Percentiles rank a stretch among this genome's conserved stretches.
These are phyloP conservation scores for Apamea monoglypha DNA, from an alignment of 2,888 invertebrate species.

Conservation along the genomic window DNA sequence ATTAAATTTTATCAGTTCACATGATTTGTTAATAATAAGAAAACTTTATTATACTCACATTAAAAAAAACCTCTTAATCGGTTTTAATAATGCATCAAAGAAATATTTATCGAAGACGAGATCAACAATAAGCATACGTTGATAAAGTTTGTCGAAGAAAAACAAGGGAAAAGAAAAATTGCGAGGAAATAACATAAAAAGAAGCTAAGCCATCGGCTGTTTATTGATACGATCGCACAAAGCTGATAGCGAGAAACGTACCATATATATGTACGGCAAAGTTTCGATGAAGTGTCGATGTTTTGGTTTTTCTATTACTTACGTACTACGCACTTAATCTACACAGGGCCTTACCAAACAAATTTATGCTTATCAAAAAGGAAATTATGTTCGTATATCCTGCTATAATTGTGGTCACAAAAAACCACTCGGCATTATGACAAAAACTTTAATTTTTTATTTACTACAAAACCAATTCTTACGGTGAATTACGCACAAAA, in stretches of 20 bases:
- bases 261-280: neutral
- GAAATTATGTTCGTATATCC: constrained; percentile 20
- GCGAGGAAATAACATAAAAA: constrained; percentile 44
- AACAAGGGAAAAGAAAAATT: constrained; percentile 40
- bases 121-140: constrained; percentile 10
- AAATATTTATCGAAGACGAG: constrained; percentile 26
- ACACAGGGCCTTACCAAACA: constrained; percentile 8
- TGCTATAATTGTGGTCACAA: constrained; percentile 30
- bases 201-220: constrained; percentile 24
- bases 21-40: neutral
- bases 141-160: constrained; percentile 13
- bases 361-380: constrained; percentile 10
- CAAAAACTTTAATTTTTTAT: neutral
- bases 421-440: constrained; percentile 14
- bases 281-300: neutral
- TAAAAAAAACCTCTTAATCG: neutral
- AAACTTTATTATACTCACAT: neutral
- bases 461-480: neutral
- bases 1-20: neutral
- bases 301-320: constrained; percentile 4
- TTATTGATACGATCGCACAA: constrained; percentile 43
- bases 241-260: constrained; percentile 19
- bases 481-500: constrained; percentile 8
- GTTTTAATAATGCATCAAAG: constrained; percentile 22
- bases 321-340: neutral